phyloP scores from a whole-genome alignment of 2,113 vertebrate species.

The Galemys pyrenaicus region DNA sequence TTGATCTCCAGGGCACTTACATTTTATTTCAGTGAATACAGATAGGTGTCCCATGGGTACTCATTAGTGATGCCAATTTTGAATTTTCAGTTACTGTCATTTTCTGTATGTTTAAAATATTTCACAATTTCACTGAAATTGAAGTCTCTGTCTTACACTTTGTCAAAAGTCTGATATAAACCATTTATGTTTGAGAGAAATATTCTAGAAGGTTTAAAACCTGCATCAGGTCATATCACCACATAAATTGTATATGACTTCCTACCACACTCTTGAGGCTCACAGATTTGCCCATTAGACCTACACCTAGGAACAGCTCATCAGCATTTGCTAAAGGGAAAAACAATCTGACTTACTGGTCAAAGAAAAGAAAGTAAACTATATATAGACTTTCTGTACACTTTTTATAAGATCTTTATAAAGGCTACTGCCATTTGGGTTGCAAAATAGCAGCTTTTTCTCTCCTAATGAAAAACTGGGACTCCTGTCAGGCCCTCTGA shows the following conservation, averaged over 20 bases:
- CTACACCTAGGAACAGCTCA: background rate
- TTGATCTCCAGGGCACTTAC: background rate
- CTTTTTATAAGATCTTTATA: background rate
- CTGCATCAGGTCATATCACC: background rate
- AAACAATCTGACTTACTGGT: background rate
- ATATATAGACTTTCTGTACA: background rate
- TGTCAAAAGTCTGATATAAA: background rate
- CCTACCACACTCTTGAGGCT: background rate
- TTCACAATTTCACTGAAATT: background rate
- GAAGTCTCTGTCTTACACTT: background rate
- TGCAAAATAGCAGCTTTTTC: background rate
- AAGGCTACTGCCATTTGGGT: background rate
- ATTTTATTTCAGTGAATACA: slow-evolving; percentile 36
- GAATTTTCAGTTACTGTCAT: slow-evolving; percentile 17
- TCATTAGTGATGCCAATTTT: slow-evolving; percentile 52
- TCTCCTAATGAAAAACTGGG: background rate
- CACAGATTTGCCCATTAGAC: background rate
- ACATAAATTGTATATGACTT: background rate
- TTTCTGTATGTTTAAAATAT: slow-evolving; percentile 43
- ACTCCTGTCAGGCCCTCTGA: background rate
- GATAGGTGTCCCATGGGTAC: background rate
- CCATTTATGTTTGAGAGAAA: background rate
- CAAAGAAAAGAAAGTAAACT: slow-evolving; percentile 2
- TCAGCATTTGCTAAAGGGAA: background rate
- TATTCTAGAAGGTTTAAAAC: background rate